Evolutionary conservation across 2,797 vertebrate species (phyloP).

Genomic region (Neopelma chrysocephalum): DNA sequence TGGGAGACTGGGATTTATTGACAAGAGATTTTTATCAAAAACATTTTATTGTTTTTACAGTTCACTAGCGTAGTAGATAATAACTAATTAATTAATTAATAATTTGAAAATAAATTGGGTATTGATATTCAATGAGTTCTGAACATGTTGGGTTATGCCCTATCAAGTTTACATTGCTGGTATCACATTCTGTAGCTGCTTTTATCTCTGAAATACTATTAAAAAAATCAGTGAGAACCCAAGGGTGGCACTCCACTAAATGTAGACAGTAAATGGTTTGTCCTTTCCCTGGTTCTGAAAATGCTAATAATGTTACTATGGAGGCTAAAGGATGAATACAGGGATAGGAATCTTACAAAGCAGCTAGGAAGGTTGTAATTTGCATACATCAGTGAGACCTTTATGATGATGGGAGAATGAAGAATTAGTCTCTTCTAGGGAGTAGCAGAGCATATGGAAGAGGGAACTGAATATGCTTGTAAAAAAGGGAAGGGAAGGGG

Average conservation of each 20-base stretch:
- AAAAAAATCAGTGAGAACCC: background rate
- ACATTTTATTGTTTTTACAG: background rate
- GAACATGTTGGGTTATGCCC: background rate
- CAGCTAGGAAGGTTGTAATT: conserved; percentile 20
- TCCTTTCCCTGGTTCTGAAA: conserved; percentile 13
- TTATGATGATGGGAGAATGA: conserved; percentile 15
- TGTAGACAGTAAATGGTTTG: background rate
- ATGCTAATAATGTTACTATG: conserved; percentile 14
- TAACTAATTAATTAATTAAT: background rate
- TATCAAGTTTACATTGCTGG: background rate
- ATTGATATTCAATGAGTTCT: background rate
- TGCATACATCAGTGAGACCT: conserved; percentile 47
- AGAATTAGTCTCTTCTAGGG: background rate
- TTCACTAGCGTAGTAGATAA: background rate
- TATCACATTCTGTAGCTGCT: background rate
- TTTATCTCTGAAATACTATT: background rate
- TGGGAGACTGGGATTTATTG: background rate
- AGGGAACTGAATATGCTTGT: background rate
- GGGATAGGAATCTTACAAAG: background rate
- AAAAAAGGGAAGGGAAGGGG: background rate
- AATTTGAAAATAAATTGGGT: background rate
- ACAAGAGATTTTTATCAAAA: background rate
- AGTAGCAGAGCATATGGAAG: conserved; percentile 28
- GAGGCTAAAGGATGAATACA: conserved; percentile 18
- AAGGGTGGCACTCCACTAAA: background rate